Evolutionary conservation across 2,888 invertebrate genomes (phyloP), one percentile per base, ranked within the genome.

Genomic region (Gastrophysa polygoni): DNA sequence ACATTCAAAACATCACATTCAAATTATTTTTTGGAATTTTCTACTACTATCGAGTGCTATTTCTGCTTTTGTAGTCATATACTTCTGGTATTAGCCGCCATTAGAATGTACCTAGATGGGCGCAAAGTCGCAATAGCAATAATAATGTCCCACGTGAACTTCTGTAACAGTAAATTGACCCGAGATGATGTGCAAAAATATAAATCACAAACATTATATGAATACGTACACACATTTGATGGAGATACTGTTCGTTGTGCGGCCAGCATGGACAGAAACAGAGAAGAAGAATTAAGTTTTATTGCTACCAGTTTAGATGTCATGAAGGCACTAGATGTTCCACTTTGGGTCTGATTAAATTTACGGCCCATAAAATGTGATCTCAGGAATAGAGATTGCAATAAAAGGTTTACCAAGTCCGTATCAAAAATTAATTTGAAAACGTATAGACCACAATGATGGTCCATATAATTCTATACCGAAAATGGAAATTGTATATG

Each of bases 221-320:
- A 38, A 79, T 81, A 82, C 81, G 72, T 81, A 82, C 84, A 83
- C 83, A 84, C 81, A 85, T 83, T 78, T 85, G 85, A 81, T 85
- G 84, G 72, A 84, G 83, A 82, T 85, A 85, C 85, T 85, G 84
- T 77, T 54, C 29, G 72, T 78, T 48, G 58, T 38, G 63, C 48
- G 59, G 61, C 61, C 61, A 67, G 70, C 71, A 59, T 71, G 70
- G 67, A 77, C 38, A 38, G 78, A 78, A 74, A 78, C 81, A 68
- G 49, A 70, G 66, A 66, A 59, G 63, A 64, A 54, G 66, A 62
- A 51, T 60, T 49, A 57, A 57, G 57, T 61, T 60, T 59, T 56
- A 50, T 58, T 51, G 29, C 47, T 51, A 32, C 17, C 21, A 16
- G 47, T 32, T 55, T 55, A 64, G 38, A 57, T 38, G 38, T 38